Percentiles rank a stretch among this genome's conserved stretches.
These are phyloP conservation scores for Ceratitis capitata DNA, from an alignment of 1,140 invertebrate genomes.

Conservation along the genomic window DNA sequence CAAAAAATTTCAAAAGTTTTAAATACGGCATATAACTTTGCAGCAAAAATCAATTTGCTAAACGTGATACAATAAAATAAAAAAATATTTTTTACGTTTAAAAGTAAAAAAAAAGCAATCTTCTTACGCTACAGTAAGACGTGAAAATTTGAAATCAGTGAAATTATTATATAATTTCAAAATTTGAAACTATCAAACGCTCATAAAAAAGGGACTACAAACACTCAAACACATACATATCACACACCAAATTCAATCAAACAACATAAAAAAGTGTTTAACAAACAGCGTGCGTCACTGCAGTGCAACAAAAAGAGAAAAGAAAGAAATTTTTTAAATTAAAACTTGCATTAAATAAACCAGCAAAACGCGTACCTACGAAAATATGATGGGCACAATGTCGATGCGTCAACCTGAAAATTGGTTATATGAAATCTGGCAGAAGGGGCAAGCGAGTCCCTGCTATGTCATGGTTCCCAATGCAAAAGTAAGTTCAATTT, in stretches of 20 bases:
- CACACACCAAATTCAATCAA: background rate
- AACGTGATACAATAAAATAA: conserved; percentile 6
- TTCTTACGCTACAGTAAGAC: conserved; percentile 6
- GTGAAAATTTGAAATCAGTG: background rate
- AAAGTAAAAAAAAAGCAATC: background rate
- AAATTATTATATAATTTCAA: conserved; percentile 34
- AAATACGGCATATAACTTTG: background rate
- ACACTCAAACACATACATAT: background rate
- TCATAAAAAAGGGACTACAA: background rate
- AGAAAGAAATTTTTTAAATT: background rate
- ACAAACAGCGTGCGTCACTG: background rate
- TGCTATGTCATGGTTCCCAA: conserved; percentile 74
- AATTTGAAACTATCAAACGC: conserved; percentile 3
- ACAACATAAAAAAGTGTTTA: background rate
- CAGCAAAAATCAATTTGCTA: background rate
- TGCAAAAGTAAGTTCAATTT: conserved; percentile 69
- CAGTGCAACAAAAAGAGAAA: background rate
- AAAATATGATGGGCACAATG: conserved; percentile 63
- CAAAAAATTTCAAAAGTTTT: background rate
- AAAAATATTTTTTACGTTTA: background rate
- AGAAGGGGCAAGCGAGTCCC: conserved; percentile 70
- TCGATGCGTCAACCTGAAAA: conserved; percentile 66
- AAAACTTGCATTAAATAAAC: conserved; percentile 40
- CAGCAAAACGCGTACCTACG: background rate
- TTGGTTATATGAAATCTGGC: conserved; percentile 72